Evolutionary conservation across 2,888 invertebrate species (phyloP), one percentile per base, ranked within the genome.

Genomic region (Holacanthella duospinosa): DNA sequence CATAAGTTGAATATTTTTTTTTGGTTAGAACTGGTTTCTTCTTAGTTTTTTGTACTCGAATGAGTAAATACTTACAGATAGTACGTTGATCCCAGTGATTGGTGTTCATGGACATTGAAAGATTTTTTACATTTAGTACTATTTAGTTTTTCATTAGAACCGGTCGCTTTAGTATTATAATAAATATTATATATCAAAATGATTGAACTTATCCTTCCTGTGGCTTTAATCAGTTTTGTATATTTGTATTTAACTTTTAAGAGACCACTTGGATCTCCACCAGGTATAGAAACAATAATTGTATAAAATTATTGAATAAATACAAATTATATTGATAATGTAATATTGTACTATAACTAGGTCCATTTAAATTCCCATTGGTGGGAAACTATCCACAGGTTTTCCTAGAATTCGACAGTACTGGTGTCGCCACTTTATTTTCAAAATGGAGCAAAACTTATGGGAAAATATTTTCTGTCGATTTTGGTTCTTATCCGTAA

Each of bases 311-410:
- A 12, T 16, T 36, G 16, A 36, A 16, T 36, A 12, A 36, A 6
- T 16, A 36, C 36, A 36, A 36, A 12, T 36, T 36, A 12, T 36
- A n/a, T n/a, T n/a, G n/a, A n/a, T n/a, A n/a, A n/a, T n/a, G n/a
- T 16, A 6, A 36, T 12, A 6, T 36, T 25, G n/a, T 12, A 6
- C 54, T 12, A 25, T 6, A 6, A 4, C 54, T 25, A 58, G 58
- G 29, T n/a, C 58, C 58, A n/a, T 21, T 58, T 24, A 25, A 6
- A n/a, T 29, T 58, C 27, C 58, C 58, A 27, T 12, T 36, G 12
- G 9, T 58, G n/a, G 58, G 58, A 9, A 25, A 58, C 29, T 24
- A 29, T n/a, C 58, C 58, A 43, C 28, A 58, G 4, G 28, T 58
- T 58, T 2, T 28, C 29, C 24, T 36, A 16, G 16, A 24, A 6